Conservation (phyloP, 2,797 vertebrate species). For the Phoeniculus purpureus region DNA sequence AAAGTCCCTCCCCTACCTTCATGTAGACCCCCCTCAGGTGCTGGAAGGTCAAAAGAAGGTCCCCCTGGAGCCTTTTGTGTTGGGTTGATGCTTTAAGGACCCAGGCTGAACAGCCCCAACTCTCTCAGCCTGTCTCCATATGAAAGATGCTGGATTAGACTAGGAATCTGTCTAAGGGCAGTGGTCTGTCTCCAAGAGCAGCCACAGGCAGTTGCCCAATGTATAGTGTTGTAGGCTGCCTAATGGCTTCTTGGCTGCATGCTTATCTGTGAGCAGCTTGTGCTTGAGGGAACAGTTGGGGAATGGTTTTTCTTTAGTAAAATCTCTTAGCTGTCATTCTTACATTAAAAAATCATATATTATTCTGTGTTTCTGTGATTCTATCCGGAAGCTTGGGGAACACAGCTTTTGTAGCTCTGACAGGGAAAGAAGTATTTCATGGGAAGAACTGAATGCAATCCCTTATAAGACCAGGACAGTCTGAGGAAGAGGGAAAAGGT, state of each 20-base stretch:
- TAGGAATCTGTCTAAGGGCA: too few species aligned
- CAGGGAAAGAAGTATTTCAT: background rate
- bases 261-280: constrained; percentile 17
- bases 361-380: too few species aligned
- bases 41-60: too few species aligned
- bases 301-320: background rate
- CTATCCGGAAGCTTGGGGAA: background rate
- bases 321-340: background rate
- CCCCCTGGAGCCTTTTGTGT: too few species aligned
- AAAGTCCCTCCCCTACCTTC: too few species aligned
- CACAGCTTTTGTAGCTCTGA: background rate
- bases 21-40: too few species aligned
- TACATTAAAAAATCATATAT: background rate
- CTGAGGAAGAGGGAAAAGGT: background rate
- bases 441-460: background rate
- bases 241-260: background rate
- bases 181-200: background rate
- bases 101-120: too few species aligned
- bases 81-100: too few species aligned
- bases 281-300: constrained; percentile 11
- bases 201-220: background rate
- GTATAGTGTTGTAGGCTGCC: background rate
- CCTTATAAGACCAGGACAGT: background rate
- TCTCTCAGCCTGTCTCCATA: too few species aligned
- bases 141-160: too few species aligned